Evolutionary conservation across 2,113 vertebrate species (phyloP).

Genomic region (Vulpes lagopus): DNA sequence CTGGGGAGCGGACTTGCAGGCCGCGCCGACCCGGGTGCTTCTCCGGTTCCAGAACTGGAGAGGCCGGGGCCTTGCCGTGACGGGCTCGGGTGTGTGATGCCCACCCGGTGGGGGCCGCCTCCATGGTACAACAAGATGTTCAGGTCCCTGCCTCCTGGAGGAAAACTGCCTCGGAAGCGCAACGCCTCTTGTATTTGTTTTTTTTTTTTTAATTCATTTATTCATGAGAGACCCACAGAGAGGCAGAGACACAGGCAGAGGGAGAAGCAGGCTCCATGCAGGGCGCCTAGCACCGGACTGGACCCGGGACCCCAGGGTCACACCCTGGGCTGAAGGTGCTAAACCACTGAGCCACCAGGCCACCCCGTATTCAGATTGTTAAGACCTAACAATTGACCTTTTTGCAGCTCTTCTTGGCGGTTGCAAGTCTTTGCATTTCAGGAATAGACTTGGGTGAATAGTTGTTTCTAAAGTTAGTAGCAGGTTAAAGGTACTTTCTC

Average conservation of each 20-base stretch:
- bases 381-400: not conserved
- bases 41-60: not conserved
- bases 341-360: too few relatives aligned
- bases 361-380: too few relatives aligned
- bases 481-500: not conserved
- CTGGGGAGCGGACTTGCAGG: not conserved
- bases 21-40: too few relatives aligned
- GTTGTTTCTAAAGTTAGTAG: slow-evolving; percentile 31
- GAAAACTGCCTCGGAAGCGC: not conserved
- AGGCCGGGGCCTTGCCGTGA: not conserved
- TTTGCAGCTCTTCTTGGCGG: not conserved
- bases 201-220: too few relatives aligned
- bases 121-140: not conserved
- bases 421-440: not conserved
- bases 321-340: too few relatives aligned
- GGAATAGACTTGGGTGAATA: not conserved
- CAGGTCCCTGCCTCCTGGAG: not conserved
- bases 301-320: too few relatives aligned
- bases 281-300: too few relatives aligned
- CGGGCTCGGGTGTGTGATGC: not conserved
- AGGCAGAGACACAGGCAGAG: too few relatives aligned
- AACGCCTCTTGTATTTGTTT: not conserved
- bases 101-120: not conserved
- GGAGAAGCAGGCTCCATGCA: too few relatives aligned
- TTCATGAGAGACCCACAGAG: too few relatives aligned